A percentile compares a stretch with the other conserved stretches of the same genome.
phyloP scores from a whole-genome alignment of 2,888 invertebrate genomes.

The Caenorhabditis sp. region DNA sequence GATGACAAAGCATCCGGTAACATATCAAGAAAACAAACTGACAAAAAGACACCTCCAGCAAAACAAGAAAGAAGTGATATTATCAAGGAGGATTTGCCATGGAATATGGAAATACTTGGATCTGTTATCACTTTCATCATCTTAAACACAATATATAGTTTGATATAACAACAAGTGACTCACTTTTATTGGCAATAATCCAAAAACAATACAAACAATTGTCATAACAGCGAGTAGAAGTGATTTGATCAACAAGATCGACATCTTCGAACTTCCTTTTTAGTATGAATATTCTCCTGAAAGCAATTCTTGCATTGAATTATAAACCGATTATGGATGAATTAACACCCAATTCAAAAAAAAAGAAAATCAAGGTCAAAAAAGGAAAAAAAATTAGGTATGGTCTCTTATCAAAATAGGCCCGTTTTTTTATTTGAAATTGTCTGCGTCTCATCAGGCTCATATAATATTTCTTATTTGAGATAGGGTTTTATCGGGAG shows the following conservation, averaged over 20 bases:
- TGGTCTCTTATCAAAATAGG: no score
- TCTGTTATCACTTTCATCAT: neutral
- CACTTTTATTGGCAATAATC: constrained; percentile 77
- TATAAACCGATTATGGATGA: no score
- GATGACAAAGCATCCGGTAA: constrained; percentile 32
- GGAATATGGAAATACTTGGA: neutral
- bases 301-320: no score
- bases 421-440: no score
- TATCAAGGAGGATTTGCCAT: constrained; percentile 4
- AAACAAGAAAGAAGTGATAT: constrained; percentile 49
- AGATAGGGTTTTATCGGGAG: no score
- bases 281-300: no score
- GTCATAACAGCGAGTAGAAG: constrained; percentile 57
- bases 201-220: constrained; percentile 50
- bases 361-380: no score
- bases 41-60: constrained; percentile 47
- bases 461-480: no score
- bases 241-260: constrained; percentile 39
- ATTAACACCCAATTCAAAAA: no score
- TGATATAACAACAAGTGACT: neutral
- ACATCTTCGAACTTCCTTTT: neutral
- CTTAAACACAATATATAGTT: neutral
- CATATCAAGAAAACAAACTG: constrained; percentile 54
- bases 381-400: no score
- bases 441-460: no score